Base-by-base conservation (phyloP, 1,140 invertebrate species). In the Drosophila malerkotliana region DNA sequence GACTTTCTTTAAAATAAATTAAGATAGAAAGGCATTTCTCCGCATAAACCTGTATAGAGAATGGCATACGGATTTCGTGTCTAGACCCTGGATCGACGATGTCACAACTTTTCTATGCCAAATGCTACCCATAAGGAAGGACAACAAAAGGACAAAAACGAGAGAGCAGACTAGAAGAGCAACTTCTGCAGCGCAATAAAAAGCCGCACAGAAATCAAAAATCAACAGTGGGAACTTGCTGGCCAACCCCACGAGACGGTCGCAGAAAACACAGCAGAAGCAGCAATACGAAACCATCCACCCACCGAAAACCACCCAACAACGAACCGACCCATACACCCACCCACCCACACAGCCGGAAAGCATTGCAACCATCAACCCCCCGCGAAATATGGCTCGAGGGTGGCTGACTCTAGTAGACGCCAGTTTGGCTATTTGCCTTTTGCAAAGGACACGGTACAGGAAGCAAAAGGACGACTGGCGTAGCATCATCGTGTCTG, bases 191-290 rank as follows among this genome's bases (percentile, higher is more conserved):
- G 64, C 66, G 76, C 58, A 59, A 78, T 62, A 85, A 75, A 77
- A 69, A 73, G 72, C 72, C 67, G 68, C 67, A 80, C 77, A 69
- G 73, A 85, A 84, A 84, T 84, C 81, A 84, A 81, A 84, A 84
- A 87, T 85, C 63, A 81, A 81, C 77, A 67, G 63, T 79, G 57
- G 44, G 60, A 85, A 73, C 73, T 69, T 69, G 66, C 58, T 49
- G 48, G 72, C 72, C 64, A 85, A 72, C 59, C 67, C 67, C 62
- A 58, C 37, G 61, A 63, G 56, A 54, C 41, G 45, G 56, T 34
- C 39, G 49, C 41, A 30, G 61, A 21, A 56, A 44, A 45, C 52
- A 32, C 21, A 21, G 21, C 60, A 18, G 18, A 18, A 39, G 30
- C 57, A 60, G 28, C 21, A 48, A 41, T 26, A 14, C 15, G 14